These are phyloP conservation scores for Dasyurus viverrinus DNA, from an alignment of 2,113 vertebrate species.

Conservation along the genomic window DNA sequence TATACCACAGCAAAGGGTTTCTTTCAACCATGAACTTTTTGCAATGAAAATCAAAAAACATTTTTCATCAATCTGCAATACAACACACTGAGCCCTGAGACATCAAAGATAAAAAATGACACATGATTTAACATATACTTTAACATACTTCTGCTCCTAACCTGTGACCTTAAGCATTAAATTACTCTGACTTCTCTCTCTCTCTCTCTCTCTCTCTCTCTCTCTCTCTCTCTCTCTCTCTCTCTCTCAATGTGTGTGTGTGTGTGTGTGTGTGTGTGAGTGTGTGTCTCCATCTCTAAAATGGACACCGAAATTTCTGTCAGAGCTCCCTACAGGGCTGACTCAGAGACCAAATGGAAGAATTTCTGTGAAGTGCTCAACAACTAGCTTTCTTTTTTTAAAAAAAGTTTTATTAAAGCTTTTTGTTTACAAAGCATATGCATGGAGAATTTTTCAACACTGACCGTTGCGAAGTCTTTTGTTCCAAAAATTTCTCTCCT, in stretches of 20 bases:
- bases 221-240: too few relatives aligned
- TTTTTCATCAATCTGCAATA: background rate
- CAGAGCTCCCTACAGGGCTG: background rate
- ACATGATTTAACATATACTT: background rate
- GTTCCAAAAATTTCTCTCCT: too few relatives aligned
- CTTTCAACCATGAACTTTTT: background rate
- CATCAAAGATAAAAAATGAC: background rate
- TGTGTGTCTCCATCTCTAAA: background rate
- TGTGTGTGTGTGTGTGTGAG: too few relatives aligned
- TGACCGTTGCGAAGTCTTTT: too few relatives aligned
- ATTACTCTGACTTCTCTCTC: background rate
- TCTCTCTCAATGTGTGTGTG: too few relatives aligned
- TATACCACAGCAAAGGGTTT: background rate
- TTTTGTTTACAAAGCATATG: too few relatives aligned
- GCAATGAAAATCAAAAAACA: background rate
- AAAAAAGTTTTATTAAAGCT: too few relatives aligned
- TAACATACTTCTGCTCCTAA: background rate
- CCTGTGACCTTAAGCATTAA: background rate
- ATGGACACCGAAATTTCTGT: background rate
- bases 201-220: too few relatives aligned
- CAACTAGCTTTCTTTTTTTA: background rate
- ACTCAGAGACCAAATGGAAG: background rate
- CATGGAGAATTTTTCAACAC: too few relatives aligned
- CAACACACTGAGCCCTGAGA: background rate
- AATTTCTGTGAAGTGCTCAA: background rate